phyloP scores from a whole-genome alignment of 2,888 invertebrate species.

The Eupithecia pulchellata region DNA sequence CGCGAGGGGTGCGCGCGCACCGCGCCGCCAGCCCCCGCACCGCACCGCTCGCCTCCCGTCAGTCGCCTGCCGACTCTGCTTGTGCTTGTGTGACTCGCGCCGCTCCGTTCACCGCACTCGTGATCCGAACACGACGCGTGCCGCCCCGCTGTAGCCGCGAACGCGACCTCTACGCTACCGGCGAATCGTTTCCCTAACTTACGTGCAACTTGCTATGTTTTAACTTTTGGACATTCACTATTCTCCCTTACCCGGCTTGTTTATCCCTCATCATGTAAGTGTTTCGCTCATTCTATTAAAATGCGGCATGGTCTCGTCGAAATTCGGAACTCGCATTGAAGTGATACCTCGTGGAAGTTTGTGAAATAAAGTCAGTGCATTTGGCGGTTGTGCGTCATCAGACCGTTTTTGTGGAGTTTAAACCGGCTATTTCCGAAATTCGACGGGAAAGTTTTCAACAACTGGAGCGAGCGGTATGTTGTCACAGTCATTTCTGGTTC shows the following conservation, averaged over 20 bases:
- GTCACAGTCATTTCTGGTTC: constrained; percentile 54
- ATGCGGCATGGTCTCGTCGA: constrained; percentile 73
- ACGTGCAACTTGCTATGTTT: constrained; percentile 82
- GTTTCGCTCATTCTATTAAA: constrained; percentile 80
- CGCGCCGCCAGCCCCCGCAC: constrained; percentile 77
- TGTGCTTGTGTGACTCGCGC: constrained; percentile 86
- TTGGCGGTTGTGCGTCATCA: constrained; percentile 59
- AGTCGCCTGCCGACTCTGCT: constrained; percentile 87
- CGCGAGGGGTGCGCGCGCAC: constrained; percentile 77
- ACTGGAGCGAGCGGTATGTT: constrained; percentile 70
- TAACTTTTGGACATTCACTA: constrained; percentile 79
- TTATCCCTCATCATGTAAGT: constrained; percentile 85
- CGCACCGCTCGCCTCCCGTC: constrained; percentile 77
- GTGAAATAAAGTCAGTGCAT: constrained; percentile 75
- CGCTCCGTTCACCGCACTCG: constrained; percentile 85
- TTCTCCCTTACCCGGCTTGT: constrained; percentile 82
- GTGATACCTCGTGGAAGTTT: constrained; percentile 80
- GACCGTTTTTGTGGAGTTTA: constrained; percentile 59
- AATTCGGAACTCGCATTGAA: constrained; percentile 81
- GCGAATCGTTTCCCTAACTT: constrained; percentile 82
- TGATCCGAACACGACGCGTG: constrained; percentile 84
- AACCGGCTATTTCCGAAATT: constrained; percentile 79
- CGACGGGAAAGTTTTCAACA: constrained; percentile 71
- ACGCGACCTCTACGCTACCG: constrained; percentile 87
- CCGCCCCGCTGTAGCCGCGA: constrained; percentile 86